These are phyloP conservation scores for Callipepla californica DNA, from an alignment of 2,113 vertebrate species.

Conservation along the genomic window DNA sequence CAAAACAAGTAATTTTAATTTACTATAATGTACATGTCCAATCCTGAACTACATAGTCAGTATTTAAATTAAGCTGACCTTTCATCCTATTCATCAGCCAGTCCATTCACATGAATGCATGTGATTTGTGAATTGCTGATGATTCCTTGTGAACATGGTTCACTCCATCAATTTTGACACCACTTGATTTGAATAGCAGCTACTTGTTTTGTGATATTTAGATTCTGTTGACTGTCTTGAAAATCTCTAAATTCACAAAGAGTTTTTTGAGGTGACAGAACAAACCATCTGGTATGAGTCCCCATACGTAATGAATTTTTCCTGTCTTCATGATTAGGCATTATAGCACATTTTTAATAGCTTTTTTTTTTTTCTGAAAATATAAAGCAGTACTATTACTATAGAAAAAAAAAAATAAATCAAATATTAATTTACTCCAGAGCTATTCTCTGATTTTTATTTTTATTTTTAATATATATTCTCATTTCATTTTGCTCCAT, in stretches of 20 bases:
- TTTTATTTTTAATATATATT: neutral
- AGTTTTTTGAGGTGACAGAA: neutral
- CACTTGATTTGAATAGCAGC: neutral
- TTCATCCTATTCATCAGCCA: slow-evolving; percentile 7
- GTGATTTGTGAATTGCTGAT: slow-evolving; percentile 38
- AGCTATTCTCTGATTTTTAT: neutral
- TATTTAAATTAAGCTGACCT: slow-evolving; percentile 13
- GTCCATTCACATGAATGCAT: neutral
- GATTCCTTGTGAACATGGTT: neutral
- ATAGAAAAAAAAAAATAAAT: neutral
- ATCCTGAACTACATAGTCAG: neutral
- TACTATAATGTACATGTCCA: neutral
- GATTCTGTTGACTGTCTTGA: neutral
- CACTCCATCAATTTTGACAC: slow-evolving; percentile 23
- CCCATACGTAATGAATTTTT: neutral
- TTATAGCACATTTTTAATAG: neutral
- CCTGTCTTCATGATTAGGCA: neutral
- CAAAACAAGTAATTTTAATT: neutral
- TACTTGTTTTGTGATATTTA: neutral
- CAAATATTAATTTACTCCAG: neutral
- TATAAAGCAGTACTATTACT: neutral
- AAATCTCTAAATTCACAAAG: neutral
- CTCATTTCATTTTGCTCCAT: neutral
- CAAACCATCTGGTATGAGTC: neutral
- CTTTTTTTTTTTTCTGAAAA: neutral